Evolutionary conservation across 2,113 vertebrate species (phyloP).

Genomic region (Isurus oxyrinchus): DNA sequence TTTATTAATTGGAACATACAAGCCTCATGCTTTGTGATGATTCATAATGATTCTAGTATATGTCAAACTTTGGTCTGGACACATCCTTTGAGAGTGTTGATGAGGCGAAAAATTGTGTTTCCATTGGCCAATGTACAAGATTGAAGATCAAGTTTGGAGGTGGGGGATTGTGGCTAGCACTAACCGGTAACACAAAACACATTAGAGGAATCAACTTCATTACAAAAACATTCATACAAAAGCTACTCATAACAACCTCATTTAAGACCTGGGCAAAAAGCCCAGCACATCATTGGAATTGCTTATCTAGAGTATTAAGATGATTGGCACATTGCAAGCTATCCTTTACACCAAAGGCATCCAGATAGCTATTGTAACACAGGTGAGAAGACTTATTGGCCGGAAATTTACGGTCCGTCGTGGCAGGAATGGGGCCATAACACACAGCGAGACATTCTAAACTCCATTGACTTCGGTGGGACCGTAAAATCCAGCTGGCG

Average conservation of each 20-base stretch:
- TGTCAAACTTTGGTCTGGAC: background rate
- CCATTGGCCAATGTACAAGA: too few relatives aligned
- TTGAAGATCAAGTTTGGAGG: background rate
- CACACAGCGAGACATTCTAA: too few relatives aligned
- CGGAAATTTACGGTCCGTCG: too few relatives aligned
- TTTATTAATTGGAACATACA: background rate
- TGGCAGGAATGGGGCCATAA: too few relatives aligned
- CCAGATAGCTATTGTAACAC: background rate
- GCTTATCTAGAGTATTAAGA: background rate
- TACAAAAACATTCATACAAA: too few relatives aligned
- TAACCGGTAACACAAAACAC: background rate
- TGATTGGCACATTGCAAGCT: background rate
- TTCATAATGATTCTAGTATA: background rate
- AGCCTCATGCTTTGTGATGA: background rate
- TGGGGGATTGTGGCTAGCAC: too few relatives aligned
- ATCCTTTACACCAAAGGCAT: background rate
- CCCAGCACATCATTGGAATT: background rate
- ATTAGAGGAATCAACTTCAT: background rate
- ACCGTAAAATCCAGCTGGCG: too few relatives aligned
- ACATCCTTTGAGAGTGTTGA: background rate
- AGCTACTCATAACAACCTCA: too few relatives aligned
- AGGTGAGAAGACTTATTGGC: too few relatives aligned
- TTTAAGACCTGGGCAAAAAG: background rate
- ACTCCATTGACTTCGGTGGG: too few relatives aligned
- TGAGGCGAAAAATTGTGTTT: background rate